phyloP scores from a whole-genome alignment of 2,113 vertebrate species.

The Myocastor coypus region DNA sequence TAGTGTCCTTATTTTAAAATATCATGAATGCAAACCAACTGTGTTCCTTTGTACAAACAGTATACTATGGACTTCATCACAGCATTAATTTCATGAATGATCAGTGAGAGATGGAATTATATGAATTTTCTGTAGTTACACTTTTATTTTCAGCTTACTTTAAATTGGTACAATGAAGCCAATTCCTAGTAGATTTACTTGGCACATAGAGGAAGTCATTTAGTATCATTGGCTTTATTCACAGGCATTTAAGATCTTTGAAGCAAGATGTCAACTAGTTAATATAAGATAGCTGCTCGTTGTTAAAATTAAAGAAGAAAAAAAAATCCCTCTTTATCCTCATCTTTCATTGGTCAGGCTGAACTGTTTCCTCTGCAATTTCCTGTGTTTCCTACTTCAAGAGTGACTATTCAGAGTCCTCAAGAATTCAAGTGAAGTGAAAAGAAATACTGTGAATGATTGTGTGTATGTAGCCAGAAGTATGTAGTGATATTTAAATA shows the following conservation, averaged over 20 bases:
- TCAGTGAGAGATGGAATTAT: background rate
- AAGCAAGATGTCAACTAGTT: constrained; percentile 18
- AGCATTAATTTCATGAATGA: background rate
- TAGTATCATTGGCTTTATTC: background rate
- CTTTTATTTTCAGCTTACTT: background rate
- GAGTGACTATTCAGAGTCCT: constrained; percentile 5
- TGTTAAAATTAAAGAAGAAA: constrained; percentile 45
- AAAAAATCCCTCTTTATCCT: background rate
- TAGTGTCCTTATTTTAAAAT: constrained; percentile 46
- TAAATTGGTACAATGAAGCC: background rate
- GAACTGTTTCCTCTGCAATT: constrained; percentile 40
- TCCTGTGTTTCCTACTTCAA: background rate
- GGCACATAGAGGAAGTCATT: background rate
- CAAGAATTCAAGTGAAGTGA: background rate
- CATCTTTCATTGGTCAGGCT: constrained; percentile 16
- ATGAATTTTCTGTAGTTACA: background rate
- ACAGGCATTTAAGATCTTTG: constrained; percentile 1
- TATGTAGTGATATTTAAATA: constrained; percentile 9
- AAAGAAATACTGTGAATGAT: constrained; percentile 46
- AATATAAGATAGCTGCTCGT: background rate
- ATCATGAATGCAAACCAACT: background rate
- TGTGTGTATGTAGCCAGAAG: constrained; percentile 42
- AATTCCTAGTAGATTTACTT: background rate
- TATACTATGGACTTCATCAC: background rate
- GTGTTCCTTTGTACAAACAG: background rate